A percentile compares a stretch with the other conserved stretches of the same genome.
These are phyloP conservation scores for Nephotettix cincticeps DNA, from an alignment of 1,140 invertebrate genomes.

Conservation along the genomic window DNA sequence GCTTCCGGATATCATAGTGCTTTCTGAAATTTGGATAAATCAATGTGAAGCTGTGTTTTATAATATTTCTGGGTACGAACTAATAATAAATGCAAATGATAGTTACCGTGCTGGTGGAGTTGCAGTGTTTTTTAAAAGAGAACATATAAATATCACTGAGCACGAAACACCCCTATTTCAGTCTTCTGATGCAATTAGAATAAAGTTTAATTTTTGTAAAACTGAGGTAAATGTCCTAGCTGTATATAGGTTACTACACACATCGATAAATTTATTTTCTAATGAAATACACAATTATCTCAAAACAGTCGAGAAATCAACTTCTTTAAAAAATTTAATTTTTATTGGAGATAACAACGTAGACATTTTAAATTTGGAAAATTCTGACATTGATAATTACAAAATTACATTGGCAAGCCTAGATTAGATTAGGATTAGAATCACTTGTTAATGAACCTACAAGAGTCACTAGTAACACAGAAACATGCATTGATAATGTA, in stretches of 20 bases:
- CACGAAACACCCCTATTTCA: not conserved
- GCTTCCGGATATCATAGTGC: not conserved
- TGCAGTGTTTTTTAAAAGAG: not conserved
- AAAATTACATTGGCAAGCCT: not conserved
- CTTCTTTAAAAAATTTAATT: not conserved
- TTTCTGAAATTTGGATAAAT: constrained; percentile 1
- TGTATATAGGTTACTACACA: not conserved
- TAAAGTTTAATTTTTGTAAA: not conserved
- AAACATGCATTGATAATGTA: not conserved
- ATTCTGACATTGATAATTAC: not conserved
- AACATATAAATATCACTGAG: not conserved
- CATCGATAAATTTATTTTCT: not conserved
- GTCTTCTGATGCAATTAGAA: not conserved
- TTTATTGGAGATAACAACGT: not conserved
- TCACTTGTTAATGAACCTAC: not conserved
- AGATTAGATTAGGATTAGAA: constrained; percentile 11
- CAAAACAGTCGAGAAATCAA: not conserved
- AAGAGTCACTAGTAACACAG: not conserved
- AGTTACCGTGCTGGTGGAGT: not conserved
- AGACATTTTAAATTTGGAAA: not conserved
- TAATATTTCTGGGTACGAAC: not conserved
- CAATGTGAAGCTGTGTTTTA: not conserved
- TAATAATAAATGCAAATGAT: not conserved
- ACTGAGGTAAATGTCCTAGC: not conserved
- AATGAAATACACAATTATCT: not conserved